Evolutionary conservation across 2,797 vertebrate genomes (phyloP).

Genomic region (Benthosema pterotum): DNA sequence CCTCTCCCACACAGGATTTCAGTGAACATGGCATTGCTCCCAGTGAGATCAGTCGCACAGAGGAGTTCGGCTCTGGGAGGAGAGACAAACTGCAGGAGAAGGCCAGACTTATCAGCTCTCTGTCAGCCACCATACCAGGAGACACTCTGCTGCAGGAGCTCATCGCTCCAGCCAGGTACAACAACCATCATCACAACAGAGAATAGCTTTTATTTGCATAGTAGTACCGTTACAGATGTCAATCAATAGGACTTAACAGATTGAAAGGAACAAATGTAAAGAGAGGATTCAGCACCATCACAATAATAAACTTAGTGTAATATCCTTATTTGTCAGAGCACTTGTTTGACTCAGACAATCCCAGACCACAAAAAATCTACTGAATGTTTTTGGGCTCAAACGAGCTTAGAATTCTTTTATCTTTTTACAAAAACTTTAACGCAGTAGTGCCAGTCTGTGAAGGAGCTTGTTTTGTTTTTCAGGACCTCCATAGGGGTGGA

Average conservation of each 20-base stretch:
- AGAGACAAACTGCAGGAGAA: conserved; percentile 85
- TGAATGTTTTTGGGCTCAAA: too few species aligned
- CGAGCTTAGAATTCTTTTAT: too few species aligned
- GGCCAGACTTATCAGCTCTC: conserved; percentile 83
- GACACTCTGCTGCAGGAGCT: conserved; percentile 89
- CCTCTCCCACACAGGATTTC: conserved; percentile 86
- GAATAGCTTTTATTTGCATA: background rate
- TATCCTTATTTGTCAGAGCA: too few species aligned
- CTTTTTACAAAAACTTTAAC: too few species aligned
- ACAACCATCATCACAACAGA: conserved; percentile 19
- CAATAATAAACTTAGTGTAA: too few species aligned
- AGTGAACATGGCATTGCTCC: conserved; percentile 95
- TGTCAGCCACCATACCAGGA: conserved; percentile 87
- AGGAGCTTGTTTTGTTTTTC: conserved; percentile 24
- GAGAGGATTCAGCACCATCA: too few species aligned
- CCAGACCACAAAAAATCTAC: too few species aligned
- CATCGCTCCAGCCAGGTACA: conserved; percentile 87
- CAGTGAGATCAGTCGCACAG: conserved; percentile 87
- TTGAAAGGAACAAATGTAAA: too few species aligned
- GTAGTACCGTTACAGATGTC: too few species aligned
- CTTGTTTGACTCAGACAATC: too few species aligned
- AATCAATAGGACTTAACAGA: too few species aligned
- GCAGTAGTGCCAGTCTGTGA: too few species aligned
- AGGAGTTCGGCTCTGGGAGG: conserved; percentile 87
- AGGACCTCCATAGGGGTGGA: conserved; percentile 91